These are phyloP conservation scores for Tetramorium simillimum DNA, from an alignment of 1,140 invertebrate genomes.

Conservation along the genomic window DNA sequence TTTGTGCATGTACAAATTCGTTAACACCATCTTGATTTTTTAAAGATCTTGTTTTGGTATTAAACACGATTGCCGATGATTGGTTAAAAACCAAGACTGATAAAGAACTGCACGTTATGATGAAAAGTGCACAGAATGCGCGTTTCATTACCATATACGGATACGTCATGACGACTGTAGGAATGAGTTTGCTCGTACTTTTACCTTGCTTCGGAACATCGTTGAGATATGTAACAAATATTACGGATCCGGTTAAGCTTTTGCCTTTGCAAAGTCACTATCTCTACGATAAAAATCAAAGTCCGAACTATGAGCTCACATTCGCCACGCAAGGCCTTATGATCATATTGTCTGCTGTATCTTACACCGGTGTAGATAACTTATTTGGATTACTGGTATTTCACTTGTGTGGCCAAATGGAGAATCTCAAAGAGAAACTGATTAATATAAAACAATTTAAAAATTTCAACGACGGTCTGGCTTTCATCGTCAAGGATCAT, in stretches of 20 bases:
- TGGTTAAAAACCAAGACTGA: constrained; percentile 5
- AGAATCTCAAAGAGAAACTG: not conserved
- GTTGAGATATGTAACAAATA: constrained; percentile 28
- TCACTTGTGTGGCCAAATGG: constrained; percentile 23
- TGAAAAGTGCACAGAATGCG: not conserved
- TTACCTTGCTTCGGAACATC: constrained; percentile 23
- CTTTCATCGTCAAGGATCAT: constrained; percentile 15
- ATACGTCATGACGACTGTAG: not conserved
- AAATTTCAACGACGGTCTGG: not conserved
- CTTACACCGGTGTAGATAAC: constrained; percentile 26
- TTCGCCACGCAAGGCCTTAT: not conserved
- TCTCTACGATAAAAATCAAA: constrained; percentile 1
- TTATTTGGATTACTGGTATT: constrained; percentile 28
- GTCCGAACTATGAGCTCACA: not conserved
- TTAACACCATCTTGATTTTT: not conserved
- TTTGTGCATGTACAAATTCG: not conserved
- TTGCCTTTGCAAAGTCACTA: constrained; percentile 18
- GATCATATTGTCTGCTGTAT: not conserved
- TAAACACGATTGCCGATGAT: constrained; percentile 19
- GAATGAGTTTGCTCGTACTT: not conserved
- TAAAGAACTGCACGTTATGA: constrained; percentile 22
- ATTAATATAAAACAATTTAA: not conserved
- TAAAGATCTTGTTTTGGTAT: not conserved
- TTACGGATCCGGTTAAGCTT: constrained; percentile 16
- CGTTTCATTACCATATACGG: constrained; percentile 25